A percentile compares a stretch with the other conserved stretches of the same genome.
These are phyloP conservation scores for Aphaenogaster rudis DNA, from an alignment of 1,140 invertebrate species.

Conservation along the genomic window DNA sequence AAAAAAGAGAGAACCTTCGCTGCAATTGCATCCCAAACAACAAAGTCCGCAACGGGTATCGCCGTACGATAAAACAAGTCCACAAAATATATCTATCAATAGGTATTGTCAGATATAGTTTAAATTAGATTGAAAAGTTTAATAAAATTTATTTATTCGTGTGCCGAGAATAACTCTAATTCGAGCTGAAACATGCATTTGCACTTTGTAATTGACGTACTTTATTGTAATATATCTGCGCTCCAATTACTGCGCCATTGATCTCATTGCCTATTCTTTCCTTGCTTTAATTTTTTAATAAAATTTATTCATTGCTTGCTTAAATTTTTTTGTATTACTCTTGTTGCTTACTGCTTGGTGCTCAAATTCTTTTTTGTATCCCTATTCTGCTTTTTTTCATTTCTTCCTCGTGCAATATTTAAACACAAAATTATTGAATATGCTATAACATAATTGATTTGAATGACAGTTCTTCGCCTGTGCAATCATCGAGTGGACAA, in stretches of 20 bases:
- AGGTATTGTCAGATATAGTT: constrained; percentile 75
- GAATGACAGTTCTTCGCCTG: constrained; percentile 85
- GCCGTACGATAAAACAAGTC: constrained; percentile 86
- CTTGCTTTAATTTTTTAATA: too few relatives aligned
- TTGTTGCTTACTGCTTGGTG: neutral
- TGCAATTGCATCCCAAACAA: constrained; percentile 86
- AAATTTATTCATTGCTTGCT: neutral
- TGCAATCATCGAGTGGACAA: constrained; percentile 88
- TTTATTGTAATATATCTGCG: too few relatives aligned
- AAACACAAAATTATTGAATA: neutral
- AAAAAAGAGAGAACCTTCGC: constrained; percentile 86
- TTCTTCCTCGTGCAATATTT: neutral
- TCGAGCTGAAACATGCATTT: too few relatives aligned
- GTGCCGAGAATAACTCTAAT: too few relatives aligned
- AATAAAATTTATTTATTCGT: neutral
- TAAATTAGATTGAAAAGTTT: neutral
- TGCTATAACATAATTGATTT: constrained; percentile 12
- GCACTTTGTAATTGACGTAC: too few relatives aligned
- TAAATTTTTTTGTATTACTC: neutral
- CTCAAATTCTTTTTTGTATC: constrained; percentile 23
- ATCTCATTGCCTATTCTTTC: too few relatives aligned
- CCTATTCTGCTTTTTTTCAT: neutral
- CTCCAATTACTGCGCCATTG: too few relatives aligned
- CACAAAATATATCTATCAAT: constrained; percentile 83
- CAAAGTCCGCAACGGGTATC: constrained; percentile 87